phyloP scores from a whole-genome alignment of 2,113 vertebrate genomes.

The Melanocharis versteri region DNA sequence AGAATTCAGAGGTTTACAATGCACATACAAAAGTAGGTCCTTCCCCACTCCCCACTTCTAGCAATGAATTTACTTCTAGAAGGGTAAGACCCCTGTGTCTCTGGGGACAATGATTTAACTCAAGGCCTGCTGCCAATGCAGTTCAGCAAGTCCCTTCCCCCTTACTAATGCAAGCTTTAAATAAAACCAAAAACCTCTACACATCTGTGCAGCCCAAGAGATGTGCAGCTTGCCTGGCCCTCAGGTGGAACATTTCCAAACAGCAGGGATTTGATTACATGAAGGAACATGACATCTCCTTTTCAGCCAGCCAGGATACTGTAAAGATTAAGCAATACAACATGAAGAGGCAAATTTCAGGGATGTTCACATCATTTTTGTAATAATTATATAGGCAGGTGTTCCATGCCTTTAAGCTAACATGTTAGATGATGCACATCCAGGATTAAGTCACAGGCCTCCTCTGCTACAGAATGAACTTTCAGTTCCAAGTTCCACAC shows the following conservation, averaged over 20 bases:
- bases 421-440: background rate
- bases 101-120: slow-evolving; percentile 38
- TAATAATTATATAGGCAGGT: background rate
- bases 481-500: background rate
- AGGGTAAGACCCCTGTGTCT: background rate
- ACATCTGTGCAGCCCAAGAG: background rate
- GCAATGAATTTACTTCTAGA: background rate
- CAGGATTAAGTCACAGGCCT: background rate
- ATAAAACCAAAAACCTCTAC: background rate
- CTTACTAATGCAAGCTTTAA: background rate
- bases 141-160: background rate
- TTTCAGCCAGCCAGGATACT: background rate
- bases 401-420: background rate
- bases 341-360: background rate
- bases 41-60: background rate
- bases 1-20: background rate
- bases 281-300: background rate
- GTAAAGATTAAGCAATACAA: background rate
- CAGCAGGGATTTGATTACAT: background rate
- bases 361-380: background rate
- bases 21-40: background rate
- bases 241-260: background rate
- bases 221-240: background rate
- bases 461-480: background rate
- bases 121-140: slow-evolving; percentile 1